These are phyloP conservation scores for Pogonognathellus flavescens DNA, from an alignment of 1,140 invertebrate species.

Conservation along the genomic window DNA sequence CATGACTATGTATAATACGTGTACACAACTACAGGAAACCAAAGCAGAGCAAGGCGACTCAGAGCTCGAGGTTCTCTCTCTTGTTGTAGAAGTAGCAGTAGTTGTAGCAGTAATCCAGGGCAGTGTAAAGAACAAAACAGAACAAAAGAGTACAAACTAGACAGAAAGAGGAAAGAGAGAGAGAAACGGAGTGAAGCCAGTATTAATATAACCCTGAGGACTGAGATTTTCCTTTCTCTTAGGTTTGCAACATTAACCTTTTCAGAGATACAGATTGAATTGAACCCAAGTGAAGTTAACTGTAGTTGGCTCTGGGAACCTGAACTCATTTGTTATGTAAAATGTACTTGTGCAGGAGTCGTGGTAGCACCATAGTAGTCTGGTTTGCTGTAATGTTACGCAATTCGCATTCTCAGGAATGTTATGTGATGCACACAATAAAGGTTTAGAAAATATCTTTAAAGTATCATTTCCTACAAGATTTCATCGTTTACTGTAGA, in stretches of 20 bases:
- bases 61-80: background rate
- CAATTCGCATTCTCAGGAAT: background rate
- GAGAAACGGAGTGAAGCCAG: constrained; percentile 27
- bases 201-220: constrained; percentile 34
- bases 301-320: background rate
- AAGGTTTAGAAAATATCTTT: constrained; percentile 26
- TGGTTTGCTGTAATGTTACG: background rate
- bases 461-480: constrained; percentile 30
- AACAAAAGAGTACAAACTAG: background rate
- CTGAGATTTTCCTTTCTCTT: constrained; percentile 24
- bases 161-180: background rate
- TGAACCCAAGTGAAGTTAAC: constrained; percentile 17
- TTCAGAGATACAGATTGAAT: constrained; percentile 19
- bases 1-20: background rate
- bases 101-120: constrained; percentile 5
- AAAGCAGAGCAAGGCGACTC: constrained; percentile 11
- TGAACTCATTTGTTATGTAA: constrained; percentile 31
- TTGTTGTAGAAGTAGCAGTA: no score
- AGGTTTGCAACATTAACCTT: constrained; percentile 29
- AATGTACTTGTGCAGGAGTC: background rate
- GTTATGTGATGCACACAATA: background rate
- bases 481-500: background rate
- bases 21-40: constrained; percentile 6
- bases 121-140: constrained; percentile 38
- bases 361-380: background rate